Percentiles rank a stretch among this genome's conserved stretches.
These are phyloP conservation scores for Etheostoma perlongum DNA, from an alignment of 2,797 vertebrate genomes.

Conservation along the genomic window DNA sequence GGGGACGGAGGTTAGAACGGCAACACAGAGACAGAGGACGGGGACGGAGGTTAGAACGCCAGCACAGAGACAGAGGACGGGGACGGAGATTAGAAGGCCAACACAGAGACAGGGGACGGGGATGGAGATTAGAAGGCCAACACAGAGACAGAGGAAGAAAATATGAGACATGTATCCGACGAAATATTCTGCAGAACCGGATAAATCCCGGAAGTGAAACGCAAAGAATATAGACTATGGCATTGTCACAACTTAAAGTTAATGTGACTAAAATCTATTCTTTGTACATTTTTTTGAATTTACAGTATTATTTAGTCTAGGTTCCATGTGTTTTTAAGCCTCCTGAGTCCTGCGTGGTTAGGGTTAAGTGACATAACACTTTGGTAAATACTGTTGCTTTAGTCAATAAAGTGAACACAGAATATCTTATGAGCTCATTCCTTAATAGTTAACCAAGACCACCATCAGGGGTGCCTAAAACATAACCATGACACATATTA, in stretches of 20 bases:
- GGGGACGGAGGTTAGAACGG: no score
- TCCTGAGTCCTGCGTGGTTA: not conserved
- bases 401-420: constrained; percentile 1
- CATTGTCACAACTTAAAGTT: not conserved
- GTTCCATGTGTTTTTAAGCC: not conserved
- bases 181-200: no score
- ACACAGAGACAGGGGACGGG: no score
- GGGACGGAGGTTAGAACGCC: no score
- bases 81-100: no score
- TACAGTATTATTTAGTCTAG: not conserved
- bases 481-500: not conserved
- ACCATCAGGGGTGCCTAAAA: not conserved
- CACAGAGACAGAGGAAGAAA: no score
- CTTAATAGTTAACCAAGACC: not conserved
- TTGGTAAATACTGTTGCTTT: not conserved
- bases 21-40: no score
- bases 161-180: no score
- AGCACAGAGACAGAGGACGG: no score
- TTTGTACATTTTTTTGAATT: not conserved
- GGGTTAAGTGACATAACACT: not conserved
- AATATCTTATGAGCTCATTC: not conserved
- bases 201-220: no score
- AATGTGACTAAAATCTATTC: not conserved
- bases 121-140: no score
- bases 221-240: no score